These are phyloP conservation scores for Sphaeramia orbicularis DNA, from an alignment of 2,797 vertebrate genomes.

Conservation along the genomic window DNA sequence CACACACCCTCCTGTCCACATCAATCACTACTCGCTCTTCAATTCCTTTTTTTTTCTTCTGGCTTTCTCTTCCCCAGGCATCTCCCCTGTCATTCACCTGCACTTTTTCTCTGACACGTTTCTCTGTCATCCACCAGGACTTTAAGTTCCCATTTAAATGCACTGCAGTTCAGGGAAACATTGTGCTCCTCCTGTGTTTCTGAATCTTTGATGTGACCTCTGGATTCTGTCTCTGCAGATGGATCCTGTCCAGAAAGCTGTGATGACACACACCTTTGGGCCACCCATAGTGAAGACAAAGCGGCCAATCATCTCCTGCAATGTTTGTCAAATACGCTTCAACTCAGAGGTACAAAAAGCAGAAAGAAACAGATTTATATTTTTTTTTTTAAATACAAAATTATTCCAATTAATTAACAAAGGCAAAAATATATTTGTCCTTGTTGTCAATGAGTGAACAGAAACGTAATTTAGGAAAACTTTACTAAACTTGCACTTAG, in stretches of 20 bases:
- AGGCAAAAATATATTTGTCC: no score
- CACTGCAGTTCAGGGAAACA: slow-evolving; percentile 19
- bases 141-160: background rate
- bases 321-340: slow-evolving; percentile 96
- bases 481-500: no score
- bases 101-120: slow-evolving; percentile 41
- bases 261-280: slow-evolving; percentile 93
- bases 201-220: slow-evolving; percentile 64
- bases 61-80: slow-evolving; percentile 12
- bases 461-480: background rate
- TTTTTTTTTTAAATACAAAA: no score
- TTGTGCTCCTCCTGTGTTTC: slow-evolving; percentile 21
- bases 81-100: slow-evolving; percentile 46
- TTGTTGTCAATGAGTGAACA: background rate
- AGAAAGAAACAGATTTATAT: no score
- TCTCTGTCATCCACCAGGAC: slow-evolving; percentile 34
- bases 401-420: no score
- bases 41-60: slow-evolving; percentile 39
- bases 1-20: slow-evolving; percentile 61
- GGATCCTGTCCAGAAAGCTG: slow-evolving; percentile 94
- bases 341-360: slow-evolving; percentile 90
- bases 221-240: slow-evolving; percentile 85
- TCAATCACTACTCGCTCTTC: slow-evolving; percentile 60
- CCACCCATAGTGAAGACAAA: slow-evolving; percentile 91
- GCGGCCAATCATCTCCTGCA: slow-evolving; percentile 94